Evolutionary conservation across 30 jellyfish, hydroid and myxozoan species (phyloP).

Genomic region (Turritopsis dohrnii): DNA sequence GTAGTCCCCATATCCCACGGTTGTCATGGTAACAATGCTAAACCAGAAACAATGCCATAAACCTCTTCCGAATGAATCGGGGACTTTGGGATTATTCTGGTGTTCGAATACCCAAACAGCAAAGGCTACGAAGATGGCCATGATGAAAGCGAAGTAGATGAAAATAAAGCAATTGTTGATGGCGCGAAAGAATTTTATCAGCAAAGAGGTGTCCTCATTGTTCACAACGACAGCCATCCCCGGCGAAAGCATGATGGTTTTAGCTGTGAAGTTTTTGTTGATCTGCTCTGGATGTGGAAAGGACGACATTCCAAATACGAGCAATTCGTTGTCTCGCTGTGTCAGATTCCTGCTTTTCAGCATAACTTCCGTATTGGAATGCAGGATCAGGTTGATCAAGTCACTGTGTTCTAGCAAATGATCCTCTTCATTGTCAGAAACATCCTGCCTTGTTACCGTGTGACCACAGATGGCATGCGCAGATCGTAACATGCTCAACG

Average conservation of each 20-base stretch:
- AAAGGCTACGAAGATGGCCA: background rate
- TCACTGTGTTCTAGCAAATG: background rate
- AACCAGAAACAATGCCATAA: constrained; percentile 16
- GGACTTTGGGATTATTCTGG: background rate
- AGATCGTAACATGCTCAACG: background rate
- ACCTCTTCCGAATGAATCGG: background rate
- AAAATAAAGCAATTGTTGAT: background rate
- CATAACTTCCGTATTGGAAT: background rate
- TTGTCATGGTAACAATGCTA: constrained; percentile 20
- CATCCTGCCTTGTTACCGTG: background rate
- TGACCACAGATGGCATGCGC: background rate
- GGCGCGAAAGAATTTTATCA: constrained; percentile 13
- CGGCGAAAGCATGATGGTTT: background rate
- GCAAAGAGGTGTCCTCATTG: background rate
- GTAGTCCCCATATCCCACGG: constrained; percentile 21
- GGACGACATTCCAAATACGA: background rate
- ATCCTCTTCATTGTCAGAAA: background rate
- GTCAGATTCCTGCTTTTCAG: background rate
- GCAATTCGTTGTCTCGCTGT: background rate
- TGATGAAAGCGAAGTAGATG: background rate
- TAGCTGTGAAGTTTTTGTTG: background rate
- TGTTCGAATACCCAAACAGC: constrained; percentile 19
- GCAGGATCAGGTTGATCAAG: background rate
- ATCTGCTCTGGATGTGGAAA: background rate
- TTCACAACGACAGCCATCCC: background rate